Percentiles rank a stretch among this genome's conserved stretches.
phyloP scores from a whole-genome alignment of 2,888 invertebrate species.

The Parapristionchus giblindavisi region DNA sequence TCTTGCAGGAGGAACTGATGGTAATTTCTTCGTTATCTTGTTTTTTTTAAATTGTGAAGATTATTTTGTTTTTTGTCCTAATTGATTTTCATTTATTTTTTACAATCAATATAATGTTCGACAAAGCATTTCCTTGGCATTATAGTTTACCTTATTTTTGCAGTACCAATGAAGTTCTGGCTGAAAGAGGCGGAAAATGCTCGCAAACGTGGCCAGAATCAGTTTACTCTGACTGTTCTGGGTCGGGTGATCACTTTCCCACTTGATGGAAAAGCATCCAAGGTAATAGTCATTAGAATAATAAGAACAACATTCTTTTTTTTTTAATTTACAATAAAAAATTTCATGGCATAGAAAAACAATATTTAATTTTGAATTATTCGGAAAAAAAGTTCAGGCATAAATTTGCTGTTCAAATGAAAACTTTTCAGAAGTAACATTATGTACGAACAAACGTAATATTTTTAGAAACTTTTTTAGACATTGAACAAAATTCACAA shows the following conservation, averaged over 20 bases:
- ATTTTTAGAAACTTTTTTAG: too few relatives aligned
- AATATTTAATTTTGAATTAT: too few relatives aligned
- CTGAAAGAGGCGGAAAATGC: background rate
- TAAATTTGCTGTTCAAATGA: too few relatives aligned
- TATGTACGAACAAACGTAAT: too few relatives aligned
- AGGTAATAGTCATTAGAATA: background rate
- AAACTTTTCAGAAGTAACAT: too few relatives aligned
- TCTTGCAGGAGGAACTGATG: background rate
- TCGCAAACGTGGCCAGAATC: background rate
- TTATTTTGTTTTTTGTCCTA: background rate
- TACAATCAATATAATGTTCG: too few relatives aligned
- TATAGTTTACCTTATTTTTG: background rate
- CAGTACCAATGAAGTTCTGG: conserved; percentile 15
- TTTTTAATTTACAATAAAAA: background rate
- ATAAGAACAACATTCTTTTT: background rate
- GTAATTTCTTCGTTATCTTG: background rate
- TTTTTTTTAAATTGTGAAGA: background rate
- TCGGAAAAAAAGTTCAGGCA: too few relatives aligned
- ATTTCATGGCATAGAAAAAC: too few relatives aligned
- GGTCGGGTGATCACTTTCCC: conserved; percentile 22
- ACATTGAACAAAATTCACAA: too few relatives aligned
- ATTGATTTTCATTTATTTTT: too few relatives aligned
- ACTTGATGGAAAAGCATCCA: conserved; percentile 11
- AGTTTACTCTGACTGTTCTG: background rate
- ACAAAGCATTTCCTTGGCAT: too few relatives aligned